These are phyloP conservation scores for Pelusios castaneus DNA, from an alignment of 2,113 vertebrate genomes.

Conservation along the genomic window DNA sequence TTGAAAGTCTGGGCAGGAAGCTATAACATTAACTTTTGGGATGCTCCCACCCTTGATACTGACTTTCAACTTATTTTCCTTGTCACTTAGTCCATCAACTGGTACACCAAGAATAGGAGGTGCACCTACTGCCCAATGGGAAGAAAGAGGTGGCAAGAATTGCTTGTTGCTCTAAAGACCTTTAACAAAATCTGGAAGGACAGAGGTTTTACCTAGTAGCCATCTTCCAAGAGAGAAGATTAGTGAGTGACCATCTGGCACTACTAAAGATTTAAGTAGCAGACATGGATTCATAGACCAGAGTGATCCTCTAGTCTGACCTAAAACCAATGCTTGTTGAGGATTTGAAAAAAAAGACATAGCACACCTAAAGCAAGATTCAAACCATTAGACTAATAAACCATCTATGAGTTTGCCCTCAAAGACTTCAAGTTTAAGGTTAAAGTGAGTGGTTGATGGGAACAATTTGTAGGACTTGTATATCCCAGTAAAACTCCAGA, in stretches of 20 bases:
- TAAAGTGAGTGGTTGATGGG: background rate
- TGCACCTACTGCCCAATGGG: background rate
- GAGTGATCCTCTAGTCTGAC: no score
- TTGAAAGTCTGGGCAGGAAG: background rate
- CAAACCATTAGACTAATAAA: no score
- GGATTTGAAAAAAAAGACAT: no score
- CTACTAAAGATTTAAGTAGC: background rate
- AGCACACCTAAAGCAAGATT: no score
- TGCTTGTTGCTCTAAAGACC: no score
- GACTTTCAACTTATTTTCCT: background rate
- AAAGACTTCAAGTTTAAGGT: background rate
- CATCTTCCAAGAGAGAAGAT: background rate
- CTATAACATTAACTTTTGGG: background rate
- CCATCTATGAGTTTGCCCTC: background rate
- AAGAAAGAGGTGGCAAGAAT: background rate
- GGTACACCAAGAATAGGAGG: background rate
- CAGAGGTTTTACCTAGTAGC: fast-evolving
- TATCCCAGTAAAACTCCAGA: background rate
- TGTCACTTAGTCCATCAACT: background rate
- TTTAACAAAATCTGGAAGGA: background rate
- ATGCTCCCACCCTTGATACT: background rate
- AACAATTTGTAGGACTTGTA: background rate
- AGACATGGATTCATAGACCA: background rate
- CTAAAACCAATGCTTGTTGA: no score
- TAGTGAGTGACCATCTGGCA: background rate